Base-by-base conservation (phyloP, 2,888 invertebrate species). In the Yponomeuta plumbellus region DNA sequence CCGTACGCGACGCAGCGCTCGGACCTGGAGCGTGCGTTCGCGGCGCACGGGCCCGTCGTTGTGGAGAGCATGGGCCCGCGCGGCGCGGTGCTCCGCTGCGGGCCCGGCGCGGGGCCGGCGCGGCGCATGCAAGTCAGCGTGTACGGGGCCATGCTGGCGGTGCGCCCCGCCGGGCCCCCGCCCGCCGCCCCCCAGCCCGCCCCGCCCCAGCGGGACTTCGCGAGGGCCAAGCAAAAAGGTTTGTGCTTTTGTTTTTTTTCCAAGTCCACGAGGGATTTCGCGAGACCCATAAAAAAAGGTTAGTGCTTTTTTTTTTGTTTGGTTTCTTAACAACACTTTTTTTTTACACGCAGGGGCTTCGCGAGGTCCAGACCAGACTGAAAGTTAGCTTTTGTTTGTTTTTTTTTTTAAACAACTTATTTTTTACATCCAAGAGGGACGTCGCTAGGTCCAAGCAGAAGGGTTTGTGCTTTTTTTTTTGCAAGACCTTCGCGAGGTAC, bases 131-230 rank as follows among this genome's bases (percentile, higher is more conserved):
- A 78, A 0, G 69, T 88, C 0, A 87, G 86, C 68, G 69, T 88
- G 0, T 88, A 87, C 68, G 87, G 88, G 0, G 77, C 82, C 65
- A 79, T 79, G 65, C 73, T 88, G 0, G 65, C 67, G 0, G 78
- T 85, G 2, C 68, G 65, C 13, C 74, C 75, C 70, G 71, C 68
- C 6, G 59, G 11, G 70, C 68, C 2, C 66, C 64, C 75, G 6
- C 11, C 70, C 75, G 6, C 11, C 70, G 71, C 68, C 6, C 21
- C 11, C 70, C 68, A 2, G 66, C 64, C 64, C 6, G 68, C 64
- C 21, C 65, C 66, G 6, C 67, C 68, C 52, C 22, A 66, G 26
- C 56, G 58, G 58, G 13, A 44, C 22, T 80, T 80, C 58, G 59
- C 74, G 0, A 72, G 69, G 68, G 75, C 68, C 39, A 82, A 84